Evolutionary conservation across 2,888 invertebrate genomes (phyloP).

Genomic region (Drosophila barbarae): DNA sequence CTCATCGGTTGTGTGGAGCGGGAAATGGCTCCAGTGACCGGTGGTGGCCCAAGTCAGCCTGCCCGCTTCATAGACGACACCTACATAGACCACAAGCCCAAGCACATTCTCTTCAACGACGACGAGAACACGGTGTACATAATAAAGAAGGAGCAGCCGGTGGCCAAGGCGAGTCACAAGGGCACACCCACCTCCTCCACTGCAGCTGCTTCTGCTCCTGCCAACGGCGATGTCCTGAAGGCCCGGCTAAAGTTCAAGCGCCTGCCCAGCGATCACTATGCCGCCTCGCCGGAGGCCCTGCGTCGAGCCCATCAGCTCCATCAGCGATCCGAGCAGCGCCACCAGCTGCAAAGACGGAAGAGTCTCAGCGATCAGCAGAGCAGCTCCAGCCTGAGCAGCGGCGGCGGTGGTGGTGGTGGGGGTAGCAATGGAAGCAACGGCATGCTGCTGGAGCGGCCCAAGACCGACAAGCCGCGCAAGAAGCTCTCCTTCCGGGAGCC

Average conservation of each 20-base stretch:
- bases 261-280: constrained; percentile 52
- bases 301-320: constrained; percentile 72
- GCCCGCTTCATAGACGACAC: constrained; percentile 62
- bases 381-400: constrained; percentile 75
- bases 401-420: constrained; percentile 80
- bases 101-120: constrained; percentile 79
- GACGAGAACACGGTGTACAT: constrained; percentile 79
- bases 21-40: constrained; percentile 51
- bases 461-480: constrained; percentile 84
- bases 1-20: constrained; percentile 75
- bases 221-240: constrained; percentile 55
- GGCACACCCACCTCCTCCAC: not conserved
- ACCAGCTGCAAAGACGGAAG: constrained; percentile 69
- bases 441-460: constrained; percentile 72
- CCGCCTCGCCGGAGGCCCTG: constrained; percentile 53
- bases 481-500: constrained; percentile 93
- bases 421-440: constrained; percentile 16
- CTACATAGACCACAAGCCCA: constrained; percentile 56
- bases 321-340: constrained; percentile 64
- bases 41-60: constrained; percentile 22
- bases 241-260: constrained; percentile 75
- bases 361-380: constrained; percentile 71
- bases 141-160: constrained; percentile 78
- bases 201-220: not conserved
- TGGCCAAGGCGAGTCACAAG: constrained; percentile 55